Evolutionary conservation across 2,797 vertebrate species (phyloP).

Genomic region (Taenioides sp.): DNA sequence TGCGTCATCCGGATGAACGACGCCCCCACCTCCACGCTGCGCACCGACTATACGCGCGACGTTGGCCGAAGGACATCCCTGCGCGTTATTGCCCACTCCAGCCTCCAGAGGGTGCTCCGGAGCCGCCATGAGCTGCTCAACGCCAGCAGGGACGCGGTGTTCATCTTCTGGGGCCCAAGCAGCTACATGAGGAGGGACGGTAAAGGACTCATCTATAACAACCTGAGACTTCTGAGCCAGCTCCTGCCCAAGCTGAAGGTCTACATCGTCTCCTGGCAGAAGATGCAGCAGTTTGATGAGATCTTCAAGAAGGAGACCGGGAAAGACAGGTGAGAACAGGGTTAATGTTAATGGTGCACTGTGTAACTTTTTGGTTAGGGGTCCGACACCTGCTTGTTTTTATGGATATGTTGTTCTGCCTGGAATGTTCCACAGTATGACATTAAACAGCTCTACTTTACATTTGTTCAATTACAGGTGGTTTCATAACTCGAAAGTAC

Average conservation of each 20-base stretch:
- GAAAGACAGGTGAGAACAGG: slow-evolving; percentile 88
- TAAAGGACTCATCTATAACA: slow-evolving; percentile 94
- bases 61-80: slow-evolving; percentile 91
- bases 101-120: slow-evolving; percentile 91
- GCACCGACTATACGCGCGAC: slow-evolving; percentile 79
- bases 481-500: no score
- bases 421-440: no score
- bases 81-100: slow-evolving; percentile 95
- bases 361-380: no score
- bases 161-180: slow-evolving; percentile 99
- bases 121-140: slow-evolving; percentile 92
- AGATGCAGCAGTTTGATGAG: slow-evolving; percentile 96
- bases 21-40: slow-evolving; percentile 76
- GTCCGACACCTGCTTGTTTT: no score
- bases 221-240: slow-evolving; percentile 94
- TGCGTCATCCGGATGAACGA: slow-evolving; percentile 99
- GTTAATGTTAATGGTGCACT: no score
- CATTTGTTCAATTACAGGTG: no score
- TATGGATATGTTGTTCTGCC: no score
- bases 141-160: slow-evolving; percentile 89
- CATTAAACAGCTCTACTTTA: no score
- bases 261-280: slow-evolving; percentile 94
- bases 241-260: slow-evolving; percentile 90
- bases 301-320: slow-evolving; percentile 96
- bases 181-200: slow-evolving; percentile 95